Evolutionary conservation across 2,113 vertebrate genomes (phyloP).

Genomic region (Fulica atra): DNA sequence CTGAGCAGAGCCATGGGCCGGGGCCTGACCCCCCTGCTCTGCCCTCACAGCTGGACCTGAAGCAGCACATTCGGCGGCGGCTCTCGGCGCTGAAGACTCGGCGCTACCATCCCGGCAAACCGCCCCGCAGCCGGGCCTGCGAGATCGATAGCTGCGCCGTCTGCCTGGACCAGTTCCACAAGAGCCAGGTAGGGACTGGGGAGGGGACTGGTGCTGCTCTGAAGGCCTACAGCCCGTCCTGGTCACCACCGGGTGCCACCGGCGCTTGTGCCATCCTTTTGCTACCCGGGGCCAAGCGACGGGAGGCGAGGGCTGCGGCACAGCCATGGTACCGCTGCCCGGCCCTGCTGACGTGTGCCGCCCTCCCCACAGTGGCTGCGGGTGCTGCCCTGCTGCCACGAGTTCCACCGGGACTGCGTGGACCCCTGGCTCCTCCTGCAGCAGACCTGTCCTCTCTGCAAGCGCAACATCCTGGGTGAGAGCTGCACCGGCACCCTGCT

Average conservation of each 20-base stretch:
- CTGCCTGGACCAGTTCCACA: slow-evolving; percentile 90
- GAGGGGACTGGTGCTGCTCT: not conserved
- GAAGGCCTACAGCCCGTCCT: not conserved
- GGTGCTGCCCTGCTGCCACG: slow-evolving; percentile 90
- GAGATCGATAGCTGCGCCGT: slow-evolving; percentile 88
- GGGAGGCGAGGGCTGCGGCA: not conserved
- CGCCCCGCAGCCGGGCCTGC: slow-evolving; percentile 1
- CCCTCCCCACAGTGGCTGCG: slow-evolving; percentile 82
- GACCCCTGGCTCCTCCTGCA: slow-evolving; percentile 94
- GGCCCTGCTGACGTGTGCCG: accelerated
- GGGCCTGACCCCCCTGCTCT: not conserved
- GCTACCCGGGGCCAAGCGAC: not conserved
- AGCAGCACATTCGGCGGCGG: slow-evolving; percentile 82
- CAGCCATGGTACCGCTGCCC: accelerated
- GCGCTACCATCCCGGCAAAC: slow-evolving; percentile 80
- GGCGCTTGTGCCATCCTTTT: accelerated
- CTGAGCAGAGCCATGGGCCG: accelerated
- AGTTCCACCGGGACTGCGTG: slow-evolving; percentile 93
- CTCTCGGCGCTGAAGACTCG: slow-evolving; percentile 84
- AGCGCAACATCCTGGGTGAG: slow-evolving; percentile 90
- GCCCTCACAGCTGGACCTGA: slow-evolving; percentile 78
- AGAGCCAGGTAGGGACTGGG: slow-evolving; percentile 84
- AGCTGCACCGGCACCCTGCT: accelerated
- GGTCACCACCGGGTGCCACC: accelerated
- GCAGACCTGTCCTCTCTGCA: slow-evolving; percentile 95